Conservation (phyloP, 2,113 vertebrate genomes). For the Amia ocellicauda region DNA sequence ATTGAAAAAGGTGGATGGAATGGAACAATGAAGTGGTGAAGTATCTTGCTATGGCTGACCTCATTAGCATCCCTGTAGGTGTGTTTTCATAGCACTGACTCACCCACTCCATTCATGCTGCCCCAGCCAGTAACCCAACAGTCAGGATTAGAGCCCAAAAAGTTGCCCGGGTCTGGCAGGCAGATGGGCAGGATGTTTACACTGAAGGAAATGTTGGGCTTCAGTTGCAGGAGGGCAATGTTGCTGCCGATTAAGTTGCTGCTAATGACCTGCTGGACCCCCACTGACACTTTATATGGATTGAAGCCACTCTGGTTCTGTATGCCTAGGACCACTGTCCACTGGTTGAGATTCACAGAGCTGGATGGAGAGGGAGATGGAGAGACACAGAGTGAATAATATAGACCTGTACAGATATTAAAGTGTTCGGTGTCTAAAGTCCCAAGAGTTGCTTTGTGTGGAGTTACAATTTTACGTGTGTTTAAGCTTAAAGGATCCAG, state of each 20-base stretch:
- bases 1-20: no score
- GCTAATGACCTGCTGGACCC: constrained; percentile 20
- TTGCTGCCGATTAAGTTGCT: constrained; percentile 52
- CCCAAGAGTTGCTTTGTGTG: not conserved
- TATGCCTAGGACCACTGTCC: constrained; percentile 29
- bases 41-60: no score
- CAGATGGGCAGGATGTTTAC: constrained; percentile 62
- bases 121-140: constrained; percentile 75
- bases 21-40: no score
- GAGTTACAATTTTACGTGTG: no score
- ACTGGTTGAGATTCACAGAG: constrained; percentile 18
- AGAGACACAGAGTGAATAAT: no score
- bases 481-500: no score
- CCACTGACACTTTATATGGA: constrained; percentile 16
- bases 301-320: constrained; percentile 25
- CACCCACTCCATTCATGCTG: constrained; percentile 42
- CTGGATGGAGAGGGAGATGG: not conserved
- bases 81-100: no score
- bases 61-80: no score
- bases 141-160: constrained; percentile 51
- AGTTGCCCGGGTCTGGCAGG: constrained; percentile 44
- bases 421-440: not conserved
- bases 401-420: no score
- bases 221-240: constrained; percentile 57
- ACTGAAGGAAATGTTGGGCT: constrained; percentile 32